Evolutionary conservation across 2,888 invertebrate genomes (phyloP).

Genomic region (Salpingus planirostris): DNA sequence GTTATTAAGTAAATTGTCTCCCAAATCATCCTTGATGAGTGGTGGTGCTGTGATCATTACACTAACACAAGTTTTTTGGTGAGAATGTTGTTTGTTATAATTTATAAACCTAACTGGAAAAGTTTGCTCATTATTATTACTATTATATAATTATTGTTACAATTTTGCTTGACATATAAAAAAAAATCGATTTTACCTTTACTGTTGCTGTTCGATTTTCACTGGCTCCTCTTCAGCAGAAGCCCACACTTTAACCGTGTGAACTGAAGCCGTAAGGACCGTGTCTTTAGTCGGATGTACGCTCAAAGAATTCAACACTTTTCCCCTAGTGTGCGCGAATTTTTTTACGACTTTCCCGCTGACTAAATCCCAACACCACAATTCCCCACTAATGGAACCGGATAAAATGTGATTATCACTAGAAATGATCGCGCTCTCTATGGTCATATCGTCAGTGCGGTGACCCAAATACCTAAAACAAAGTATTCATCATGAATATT

Average conservation of each 20-base stretch:
- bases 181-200: no score
- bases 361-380: constrained; percentile 87
- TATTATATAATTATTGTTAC: no score
- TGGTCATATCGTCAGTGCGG: constrained; percentile 67
- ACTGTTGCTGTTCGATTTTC: no score
- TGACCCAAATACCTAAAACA: constrained; percentile 70
- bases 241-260: constrained; percentile 65
- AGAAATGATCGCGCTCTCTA: constrained; percentile 78
- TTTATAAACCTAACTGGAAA: no score
- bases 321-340: constrained; percentile 45
- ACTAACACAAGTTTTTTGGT: no score
- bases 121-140: no score
- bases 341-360: constrained; percentile 54
- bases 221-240: no score
- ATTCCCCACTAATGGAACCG: constrained; percentile 79
- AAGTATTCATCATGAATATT: constrained; percentile 4
- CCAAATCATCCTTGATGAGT: no score
- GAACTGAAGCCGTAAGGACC: constrained; percentile 65
- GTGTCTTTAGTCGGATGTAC: constrained; percentile 70
- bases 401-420: constrained; percentile 81
- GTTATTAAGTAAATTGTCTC: no score
- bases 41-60: no score
- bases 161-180: no score
- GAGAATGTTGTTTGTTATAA: no score
- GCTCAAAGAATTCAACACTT: constrained; percentile 68